Base-by-base conservation (phyloP, 1,140 invertebrate species). In the Conus betulinus region DNA sequence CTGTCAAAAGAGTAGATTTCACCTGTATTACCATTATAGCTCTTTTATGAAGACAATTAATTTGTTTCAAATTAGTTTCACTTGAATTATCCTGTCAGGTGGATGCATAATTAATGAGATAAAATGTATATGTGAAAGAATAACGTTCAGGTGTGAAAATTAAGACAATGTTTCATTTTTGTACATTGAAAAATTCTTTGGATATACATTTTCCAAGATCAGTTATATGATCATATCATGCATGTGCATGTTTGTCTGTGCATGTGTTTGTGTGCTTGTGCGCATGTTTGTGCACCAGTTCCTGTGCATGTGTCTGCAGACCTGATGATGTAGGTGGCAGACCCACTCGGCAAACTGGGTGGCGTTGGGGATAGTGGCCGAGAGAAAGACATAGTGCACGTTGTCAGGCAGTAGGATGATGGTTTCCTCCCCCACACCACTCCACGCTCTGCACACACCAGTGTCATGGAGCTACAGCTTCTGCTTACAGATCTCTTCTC, bases 341-440 rank as follows among this genome's bases (percentile, higher is more conserved):
- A 99, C 98, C 99, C 99, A 99, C 96, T 99, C 98, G 15, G 98
- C 99, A 96, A 99, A 99, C 94, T 97, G 99, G 27, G 98, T 96
- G 7, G 99, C 99, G 96, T 99, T 99, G 10, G 99, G 99, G 93
- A 99, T 99, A 0, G 99, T 99, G 51, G 99, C 99, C 53, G 99
- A 99, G 0, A 99, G 96, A 95, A 99, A 99, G 8, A 99, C 99
- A 95, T 99, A 99, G 94, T 99, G 98, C 0, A 99, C 99, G 95
- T 99, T 99, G 94, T 99, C 98, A 1, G 99, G 99, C 52, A 99
- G 95, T 25, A 99, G 96, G 94, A 99, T 99, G 25, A 99, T 96
- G 0, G 99, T 99, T 96, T 99, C 99, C 96, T 99, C 99, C 99
- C 99, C 99, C 99, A 99, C 6, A 96, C 99, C 39, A 99, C 99